Conservation (phyloP, 2,113 vertebrate species). For the Puffinus mauretanicus region DNA sequence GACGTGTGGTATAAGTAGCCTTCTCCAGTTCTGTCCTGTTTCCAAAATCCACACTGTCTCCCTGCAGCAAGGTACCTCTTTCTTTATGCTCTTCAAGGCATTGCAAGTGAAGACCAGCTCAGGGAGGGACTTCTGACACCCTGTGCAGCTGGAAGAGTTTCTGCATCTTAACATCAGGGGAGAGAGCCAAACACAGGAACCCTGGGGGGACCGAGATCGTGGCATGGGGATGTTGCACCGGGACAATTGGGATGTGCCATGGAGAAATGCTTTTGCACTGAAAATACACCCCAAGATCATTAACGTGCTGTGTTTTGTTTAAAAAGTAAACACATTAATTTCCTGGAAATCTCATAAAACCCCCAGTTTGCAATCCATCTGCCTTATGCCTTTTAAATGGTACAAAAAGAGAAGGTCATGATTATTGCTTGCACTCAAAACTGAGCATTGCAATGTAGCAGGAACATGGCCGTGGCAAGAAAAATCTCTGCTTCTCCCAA, state of each 20-base stretch:
- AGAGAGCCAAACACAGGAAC: background rate
- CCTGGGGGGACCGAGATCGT: too few species aligned
- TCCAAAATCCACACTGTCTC: too few species aligned
- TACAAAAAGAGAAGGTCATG: background rate
- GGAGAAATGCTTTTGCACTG: background rate
- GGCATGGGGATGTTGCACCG: background rate
- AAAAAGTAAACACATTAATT: background rate
- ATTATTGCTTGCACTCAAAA: background rate
- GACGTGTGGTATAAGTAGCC: too few species aligned
- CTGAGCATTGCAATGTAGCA: background rate
- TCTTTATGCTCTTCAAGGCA: too few species aligned
- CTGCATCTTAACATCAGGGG: background rate
- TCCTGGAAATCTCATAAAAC: background rate
- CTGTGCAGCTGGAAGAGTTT: too few species aligned
- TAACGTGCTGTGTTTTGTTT: background rate
- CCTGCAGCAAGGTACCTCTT: too few species aligned
- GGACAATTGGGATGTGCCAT: background rate
- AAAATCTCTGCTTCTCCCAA: too few species aligned
- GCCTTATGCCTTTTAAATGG: background rate
- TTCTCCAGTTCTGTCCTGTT: too few species aligned
- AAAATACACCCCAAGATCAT: background rate
- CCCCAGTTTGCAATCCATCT: background rate
- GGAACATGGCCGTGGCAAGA: fast-evolving
- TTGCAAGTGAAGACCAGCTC: too few species aligned
- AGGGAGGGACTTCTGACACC: too few species aligned